A percentile compares a stretch with the other conserved stretches of the same genome.
Conservation (phyloP, 2,797 vertebrate species). For the Sciurus vulgaris region DNA sequence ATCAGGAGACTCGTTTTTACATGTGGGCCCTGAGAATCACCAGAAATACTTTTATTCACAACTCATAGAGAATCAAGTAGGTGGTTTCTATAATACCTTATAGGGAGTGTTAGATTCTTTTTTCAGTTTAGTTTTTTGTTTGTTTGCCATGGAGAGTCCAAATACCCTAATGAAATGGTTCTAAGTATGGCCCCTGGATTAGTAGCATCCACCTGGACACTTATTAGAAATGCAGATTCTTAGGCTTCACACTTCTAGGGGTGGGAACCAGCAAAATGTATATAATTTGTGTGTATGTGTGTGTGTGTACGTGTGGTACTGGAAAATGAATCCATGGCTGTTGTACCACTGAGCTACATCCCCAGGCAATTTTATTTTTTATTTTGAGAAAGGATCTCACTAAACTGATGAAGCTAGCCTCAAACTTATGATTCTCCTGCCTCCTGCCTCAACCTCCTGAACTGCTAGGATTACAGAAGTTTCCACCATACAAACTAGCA, state of each 20-base stretch:
- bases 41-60: background rate
- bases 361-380: no score
- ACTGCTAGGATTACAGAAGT: no score
- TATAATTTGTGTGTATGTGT: no score
- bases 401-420: no score
- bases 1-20: background rate
- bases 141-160: background rate
- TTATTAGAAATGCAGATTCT: background rate
- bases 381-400: no score
- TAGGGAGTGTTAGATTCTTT: background rate
- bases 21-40: background rate
- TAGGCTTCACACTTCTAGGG: background rate
- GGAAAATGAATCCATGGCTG: no score
- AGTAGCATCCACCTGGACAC: no score
- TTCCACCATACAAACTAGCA: background rate
- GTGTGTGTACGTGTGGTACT: no score
- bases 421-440: no score
- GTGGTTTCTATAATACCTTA: background rate
- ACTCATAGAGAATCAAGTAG: background rate
- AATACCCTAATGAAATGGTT: background rate
- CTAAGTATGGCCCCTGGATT: background rate
- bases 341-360: no score
- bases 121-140: background rate
- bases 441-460: no score
- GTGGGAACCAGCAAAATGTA: background rate